phyloP scores from a whole-genome alignment of 2,888 invertebrate species.

The Ectemnius lituratus region DNA sequence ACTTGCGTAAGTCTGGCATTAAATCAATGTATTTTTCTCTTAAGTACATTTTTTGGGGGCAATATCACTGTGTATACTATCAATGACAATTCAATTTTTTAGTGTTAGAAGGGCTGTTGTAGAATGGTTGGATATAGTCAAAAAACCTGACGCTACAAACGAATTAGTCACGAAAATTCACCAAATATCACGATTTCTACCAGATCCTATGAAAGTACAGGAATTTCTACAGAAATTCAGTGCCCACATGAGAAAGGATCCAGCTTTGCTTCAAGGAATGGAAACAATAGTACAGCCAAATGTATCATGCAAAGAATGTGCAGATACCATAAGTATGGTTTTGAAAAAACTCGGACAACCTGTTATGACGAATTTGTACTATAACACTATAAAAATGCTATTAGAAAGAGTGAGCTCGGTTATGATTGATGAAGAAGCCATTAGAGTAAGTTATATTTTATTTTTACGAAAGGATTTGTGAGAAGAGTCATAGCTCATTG shows the following conservation, averaged over 20 bases:
- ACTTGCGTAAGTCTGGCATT: constrained; percentile 80
- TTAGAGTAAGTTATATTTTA: constrained; percentile 80
- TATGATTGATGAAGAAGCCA: constrained; percentile 95
- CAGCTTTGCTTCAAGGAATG: constrained; percentile 86
- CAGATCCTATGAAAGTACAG: constrained; percentile 94
- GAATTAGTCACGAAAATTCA: constrained; percentile 84
- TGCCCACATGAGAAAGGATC: constrained; percentile 86
- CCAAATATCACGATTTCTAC: constrained; percentile 89
- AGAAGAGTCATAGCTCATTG: background rate
- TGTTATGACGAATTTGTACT: constrained; percentile 96
- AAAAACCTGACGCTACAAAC: constrained; percentile 84
- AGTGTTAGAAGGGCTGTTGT: constrained; percentile 89
- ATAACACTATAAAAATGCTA: constrained; percentile 96
- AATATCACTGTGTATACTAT: background rate
- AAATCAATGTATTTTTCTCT: constrained; percentile 29
- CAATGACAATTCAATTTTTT: constrained; percentile 18
- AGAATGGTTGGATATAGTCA: constrained; percentile 92
- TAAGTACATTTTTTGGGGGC: background rate
- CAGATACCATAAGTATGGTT: constrained; percentile 90
- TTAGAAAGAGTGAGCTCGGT: constrained; percentile 96
- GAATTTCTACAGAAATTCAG: constrained; percentile 93
- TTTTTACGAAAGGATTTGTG: background rate
- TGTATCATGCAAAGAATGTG: constrained; percentile 95
- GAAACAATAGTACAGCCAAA: constrained; percentile 92
- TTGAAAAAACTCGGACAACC: constrained; percentile 96